phyloP scores from a whole-genome alignment of 30 jellyfish, hydroid and myxozoan genomes.

The Clytia hemisphaerica region DNA sequence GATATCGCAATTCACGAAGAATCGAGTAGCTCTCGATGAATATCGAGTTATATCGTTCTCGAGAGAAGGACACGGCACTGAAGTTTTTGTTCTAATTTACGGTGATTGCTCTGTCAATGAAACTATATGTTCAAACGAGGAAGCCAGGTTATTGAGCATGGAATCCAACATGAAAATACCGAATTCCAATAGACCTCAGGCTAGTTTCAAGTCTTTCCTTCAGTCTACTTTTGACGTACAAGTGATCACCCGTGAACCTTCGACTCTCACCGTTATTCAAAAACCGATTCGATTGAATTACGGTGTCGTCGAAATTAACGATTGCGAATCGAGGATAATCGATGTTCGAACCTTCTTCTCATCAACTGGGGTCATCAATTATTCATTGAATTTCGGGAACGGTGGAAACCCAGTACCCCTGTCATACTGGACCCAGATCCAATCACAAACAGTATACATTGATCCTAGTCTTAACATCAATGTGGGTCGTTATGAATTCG shows the following conservation, averaged over 20 bases:
- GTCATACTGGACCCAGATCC: slow-evolving; percentile 37
- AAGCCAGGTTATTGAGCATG: neutral
- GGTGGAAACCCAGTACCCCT: slow-evolving; percentile 26
- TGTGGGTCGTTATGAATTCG: slow-evolving; percentile 33
- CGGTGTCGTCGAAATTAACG: too few relatives aligned
- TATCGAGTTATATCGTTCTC: slow-evolving; percentile 36
- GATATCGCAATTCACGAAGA: slow-evolving; percentile 30
- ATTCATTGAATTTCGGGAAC: slow-evolving; percentile 12
- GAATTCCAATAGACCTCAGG: too few relatives aligned
- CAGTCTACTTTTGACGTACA: too few relatives aligned
- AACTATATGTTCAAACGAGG: neutral
- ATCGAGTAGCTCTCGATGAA: slow-evolving; percentile 23
- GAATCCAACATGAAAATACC: too few relatives aligned
- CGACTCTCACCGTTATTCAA: too few relatives aligned
- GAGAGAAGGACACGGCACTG: slow-evolving; percentile 33
- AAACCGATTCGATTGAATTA: too few relatives aligned
- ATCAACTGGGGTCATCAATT: neutral
- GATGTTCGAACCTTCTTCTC: too few relatives aligned
- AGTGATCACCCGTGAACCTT: too few relatives aligned
- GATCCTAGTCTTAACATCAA: slow-evolving; percentile 31
- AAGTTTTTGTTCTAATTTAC: slow-evolving; percentile 20
- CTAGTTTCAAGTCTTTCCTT: too few relatives aligned
- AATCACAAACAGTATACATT: slow-evolving; percentile 13
- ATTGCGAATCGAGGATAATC: too few relatives aligned
- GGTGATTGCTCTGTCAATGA: slow-evolving; percentile 45